Conservation (phyloP, 1,140 invertebrate species). For the Lepidurus arcticus region DNA sequence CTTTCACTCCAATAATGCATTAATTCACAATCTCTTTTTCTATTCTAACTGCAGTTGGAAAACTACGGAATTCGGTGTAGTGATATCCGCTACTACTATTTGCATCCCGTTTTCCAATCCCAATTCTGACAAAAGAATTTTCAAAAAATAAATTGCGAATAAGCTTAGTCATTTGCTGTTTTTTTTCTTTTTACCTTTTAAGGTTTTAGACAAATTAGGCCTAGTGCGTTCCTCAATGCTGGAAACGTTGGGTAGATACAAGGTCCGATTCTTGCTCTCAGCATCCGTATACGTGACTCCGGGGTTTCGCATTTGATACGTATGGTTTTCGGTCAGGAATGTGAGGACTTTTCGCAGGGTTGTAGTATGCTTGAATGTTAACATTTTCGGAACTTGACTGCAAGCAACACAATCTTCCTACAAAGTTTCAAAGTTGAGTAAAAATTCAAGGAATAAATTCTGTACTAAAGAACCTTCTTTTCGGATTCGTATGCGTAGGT, state of each 20-base stretch:
- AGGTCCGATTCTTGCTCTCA: constrained; percentile 74
- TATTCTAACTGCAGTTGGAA: constrained; percentile 29
- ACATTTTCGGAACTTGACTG: constrained; percentile 62
- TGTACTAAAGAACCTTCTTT: constrained; percentile 51
- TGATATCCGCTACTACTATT: constrained; percentile 82
- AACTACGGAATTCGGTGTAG: constrained; percentile 65
- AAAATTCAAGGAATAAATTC: constrained; percentile 27
- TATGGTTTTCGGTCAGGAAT: constrained; percentile 62
- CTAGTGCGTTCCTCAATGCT: constrained; percentile 84
- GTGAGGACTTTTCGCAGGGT: constrained; percentile 81
- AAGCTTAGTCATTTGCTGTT: neutral
- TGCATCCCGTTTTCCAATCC: constrained; percentile 73
- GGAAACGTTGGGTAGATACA: constrained; percentile 84
- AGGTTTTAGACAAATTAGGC: constrained; percentile 75
- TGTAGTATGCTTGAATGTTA: constrained; percentile 60
- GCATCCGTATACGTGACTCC: constrained; percentile 69
- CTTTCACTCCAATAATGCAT: neutral
- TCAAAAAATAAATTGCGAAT: neutral
- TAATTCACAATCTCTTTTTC: neutral
- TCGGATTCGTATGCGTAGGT: constrained; percentile 92
- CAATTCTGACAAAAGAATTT: constrained; percentile 55
- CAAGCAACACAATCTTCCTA: constrained; percentile 80
- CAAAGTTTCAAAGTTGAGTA: constrained; percentile 36
- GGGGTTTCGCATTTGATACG: constrained; percentile 82
- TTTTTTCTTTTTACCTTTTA: constrained; percentile 49